Percentiles rank a stretch among this genome's conserved stretches.
These are phyloP conservation scores for Arnoldichthys spilopterus DNA, from an alignment of 2,797 vertebrate species.

Conservation along the genomic window DNA sequence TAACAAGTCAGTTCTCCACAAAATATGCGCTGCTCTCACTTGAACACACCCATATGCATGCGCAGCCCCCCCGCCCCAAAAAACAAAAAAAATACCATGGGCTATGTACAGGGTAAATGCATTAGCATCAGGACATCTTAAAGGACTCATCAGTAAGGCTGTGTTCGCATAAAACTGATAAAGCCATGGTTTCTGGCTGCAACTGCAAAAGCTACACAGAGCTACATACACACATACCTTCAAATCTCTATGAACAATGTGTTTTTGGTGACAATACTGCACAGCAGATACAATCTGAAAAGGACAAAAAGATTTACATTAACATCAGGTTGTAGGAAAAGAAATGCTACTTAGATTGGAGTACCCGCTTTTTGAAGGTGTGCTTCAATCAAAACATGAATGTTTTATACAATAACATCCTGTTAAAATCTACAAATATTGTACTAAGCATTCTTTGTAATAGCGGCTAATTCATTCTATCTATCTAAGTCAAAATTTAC, in stretches of 20 bases:
- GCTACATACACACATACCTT: neutral
- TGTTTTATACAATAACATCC: too few species aligned
- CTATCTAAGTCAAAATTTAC: too few species aligned
- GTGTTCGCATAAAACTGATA: neutral
- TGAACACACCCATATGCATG: neutral
- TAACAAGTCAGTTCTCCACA: constrained; percentile 12
- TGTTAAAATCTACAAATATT: too few species aligned
- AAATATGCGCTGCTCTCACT: constrained; percentile 4
- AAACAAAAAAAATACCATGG: neutral
- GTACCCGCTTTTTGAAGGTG: too few species aligned
- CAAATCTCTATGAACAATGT: constrained; percentile 78
- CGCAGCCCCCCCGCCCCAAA: too few species aligned
- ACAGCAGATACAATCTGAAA: constrained; percentile 95
- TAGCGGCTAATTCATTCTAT: too few species aligned
- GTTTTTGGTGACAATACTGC: constrained; percentile 98
- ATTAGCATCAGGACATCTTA: neutral
- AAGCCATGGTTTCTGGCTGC: neutral
- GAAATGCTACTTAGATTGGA: neutral
- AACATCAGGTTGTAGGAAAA: neutral
- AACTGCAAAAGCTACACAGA: neutral
- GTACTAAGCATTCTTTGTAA: too few species aligned
- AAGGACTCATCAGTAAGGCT: neutral
- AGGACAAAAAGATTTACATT: neutral
- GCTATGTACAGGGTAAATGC: neutral
- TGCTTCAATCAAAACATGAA: too few species aligned